Evolutionary conservation across 1,140 invertebrate species (phyloP).

Genomic region (Eurytemora carolleeae): DNA sequence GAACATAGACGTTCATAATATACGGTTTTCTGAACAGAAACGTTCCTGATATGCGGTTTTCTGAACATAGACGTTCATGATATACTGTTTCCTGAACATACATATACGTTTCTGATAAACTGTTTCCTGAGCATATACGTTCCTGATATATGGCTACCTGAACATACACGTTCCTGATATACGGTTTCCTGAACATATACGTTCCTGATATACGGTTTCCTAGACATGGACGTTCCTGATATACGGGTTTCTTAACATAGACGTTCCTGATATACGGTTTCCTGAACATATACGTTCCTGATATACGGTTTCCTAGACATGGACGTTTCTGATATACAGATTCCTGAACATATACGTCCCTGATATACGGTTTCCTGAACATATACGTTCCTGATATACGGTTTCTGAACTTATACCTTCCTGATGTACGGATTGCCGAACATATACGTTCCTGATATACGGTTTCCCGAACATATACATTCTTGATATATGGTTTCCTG

Average conservation of each 20-base stretch:
- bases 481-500: too few species aligned
- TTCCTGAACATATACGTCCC: too few species aligned
- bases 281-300: too few species aligned
- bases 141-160: slow-evolving; percentile 43
- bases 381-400: too few species aligned
- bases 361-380: too few species aligned
- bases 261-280: too few species aligned
- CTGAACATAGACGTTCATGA: slow-evolving; percentile 74
- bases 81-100: slow-evolving; percentile 86
- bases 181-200: slow-evolving; percentile 81
- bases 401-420: too few species aligned
- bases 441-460: too few species aligned
- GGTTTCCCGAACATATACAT: too few species aligned
- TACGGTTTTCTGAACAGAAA: slow-evolving; percentile 79
- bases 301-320: too few species aligned
- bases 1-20: slow-evolving; percentile 86
- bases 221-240: slow-evolving; percentile 59
- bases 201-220: slow-evolving; percentile 87
- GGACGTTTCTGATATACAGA: too few species aligned
- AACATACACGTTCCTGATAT: slow-evolving; percentile 82
- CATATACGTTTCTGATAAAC: slow-evolving; percentile 89
- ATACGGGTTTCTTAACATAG: slow-evolving; percentile 45
- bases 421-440: too few species aligned
- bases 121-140: slow-evolving; percentile 73
- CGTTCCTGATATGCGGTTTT: slow-evolving; percentile 46